Evolutionary conservation across 2,797 vertebrate genomes (phyloP).

Genomic region (Phataginus tetradactyla): DNA sequence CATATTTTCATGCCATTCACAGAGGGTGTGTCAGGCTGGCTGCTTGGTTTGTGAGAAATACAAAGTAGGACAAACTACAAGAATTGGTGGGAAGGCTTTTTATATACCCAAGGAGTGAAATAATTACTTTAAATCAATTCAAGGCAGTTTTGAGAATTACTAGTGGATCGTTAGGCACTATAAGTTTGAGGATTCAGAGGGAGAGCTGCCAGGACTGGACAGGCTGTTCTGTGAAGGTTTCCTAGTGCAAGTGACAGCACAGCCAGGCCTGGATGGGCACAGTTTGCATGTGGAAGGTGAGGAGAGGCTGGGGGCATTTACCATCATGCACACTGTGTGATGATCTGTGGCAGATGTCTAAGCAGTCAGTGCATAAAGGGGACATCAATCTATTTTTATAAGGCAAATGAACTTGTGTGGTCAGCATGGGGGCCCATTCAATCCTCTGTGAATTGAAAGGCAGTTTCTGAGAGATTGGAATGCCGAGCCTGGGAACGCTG

Average conservation of each 20-base stretch:
- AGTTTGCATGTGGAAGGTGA: background rate
- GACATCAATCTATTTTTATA: conserved; percentile 72
- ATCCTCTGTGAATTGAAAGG: conserved; percentile 57
- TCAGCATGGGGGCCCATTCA: conserved; percentile 56
- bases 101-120: background rate
- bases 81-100: background rate
- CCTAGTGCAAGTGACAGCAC: background rate
- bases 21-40: background rate
- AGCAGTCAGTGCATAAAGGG: conserved; percentile 38
- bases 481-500: conserved; percentile 24
- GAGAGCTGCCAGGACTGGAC: background rate
- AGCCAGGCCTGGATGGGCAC: background rate
- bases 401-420: conserved; percentile 72
- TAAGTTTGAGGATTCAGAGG: background rate
- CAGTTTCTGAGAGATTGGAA: conserved; percentile 58
- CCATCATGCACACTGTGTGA: background rate
- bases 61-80: background rate
- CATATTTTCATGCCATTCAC: background rate
- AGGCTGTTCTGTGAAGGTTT: background rate
- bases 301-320: background rate
- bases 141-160: background rate
- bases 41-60: background rate
- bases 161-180: background rate
- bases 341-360: conserved; percentile 32
- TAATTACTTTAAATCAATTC: background rate